Base-by-base conservation (phyloP, 2,888 invertebrate genomes). In the Drosophila mettleri region DNA sequence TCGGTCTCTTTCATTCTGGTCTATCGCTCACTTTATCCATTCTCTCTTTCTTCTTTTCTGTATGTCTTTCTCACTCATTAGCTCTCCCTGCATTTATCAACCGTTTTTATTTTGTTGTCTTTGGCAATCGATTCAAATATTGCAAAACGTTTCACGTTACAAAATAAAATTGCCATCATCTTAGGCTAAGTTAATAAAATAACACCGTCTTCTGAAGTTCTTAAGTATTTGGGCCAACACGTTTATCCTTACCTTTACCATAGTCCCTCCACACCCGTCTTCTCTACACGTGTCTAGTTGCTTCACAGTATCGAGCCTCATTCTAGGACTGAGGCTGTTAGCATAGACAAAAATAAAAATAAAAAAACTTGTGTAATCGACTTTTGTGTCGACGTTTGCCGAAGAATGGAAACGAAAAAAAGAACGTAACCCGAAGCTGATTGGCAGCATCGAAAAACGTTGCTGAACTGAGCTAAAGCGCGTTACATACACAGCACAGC, bases 341-440 rank as follows among this genome's bases (percentile, higher is more conserved):
- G 12, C 34, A 31, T 57, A 73, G 66, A 59, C 77, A 59, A 65
- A 45, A 45, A 29, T 7, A 29, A 29, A 29, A 29, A 29, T 2
- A 29, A 29, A 29, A 45, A 45, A 54, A 65, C 54, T 70, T 65
- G 65, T 65, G 31, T 74, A 60, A 71, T 33, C 68, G 66, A 58
- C 54, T 64, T 54, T 49, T 54, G 58, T 45, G 24, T 52, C 22
- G 34, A 34, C 18, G 31, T 16, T 45, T 39, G 46, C 22, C 22
- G n/a, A 24, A 29, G 45, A 45, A 45, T 27, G 48, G 22, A 18
- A 18, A 18, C 14, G 2, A 29, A 27, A 52, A 38, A 18, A 36
- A 1, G 12, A 34, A 43, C 5, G 22, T 14, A 33, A 34, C 22
- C 16, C 1, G 18, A 20, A 58, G 33, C 36, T 34, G 33, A 33